A percentile compares a stretch with the other conserved stretches of the same genome.
Evolutionary conservation across 64 coral and sea anemone species (phyloP).

Genomic region (Montipora foliosa): DNA sequence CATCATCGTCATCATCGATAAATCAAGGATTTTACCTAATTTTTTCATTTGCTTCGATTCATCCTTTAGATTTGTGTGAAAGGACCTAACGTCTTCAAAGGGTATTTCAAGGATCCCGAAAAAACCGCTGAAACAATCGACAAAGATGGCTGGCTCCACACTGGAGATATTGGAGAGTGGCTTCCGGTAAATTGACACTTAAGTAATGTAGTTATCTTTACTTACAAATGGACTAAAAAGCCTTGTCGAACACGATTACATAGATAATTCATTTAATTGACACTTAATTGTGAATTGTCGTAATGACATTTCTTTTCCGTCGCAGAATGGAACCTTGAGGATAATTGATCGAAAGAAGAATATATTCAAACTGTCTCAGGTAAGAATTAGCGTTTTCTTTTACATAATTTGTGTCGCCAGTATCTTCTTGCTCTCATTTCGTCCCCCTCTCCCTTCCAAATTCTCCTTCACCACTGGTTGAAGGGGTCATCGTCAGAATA

Average conservation of each 20-base stretch:
- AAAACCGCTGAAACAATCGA: conserved; percentile 95
- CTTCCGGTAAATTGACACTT: conserved; percentile 52
- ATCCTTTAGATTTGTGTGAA: conserved; percentile 78
- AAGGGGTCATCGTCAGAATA: too few species aligned
- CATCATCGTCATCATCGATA: neutral
- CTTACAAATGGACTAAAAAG: too few species aligned
- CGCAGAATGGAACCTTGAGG: conserved; percentile 94
- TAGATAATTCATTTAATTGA: too few species aligned
- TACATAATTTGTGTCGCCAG: neutral
- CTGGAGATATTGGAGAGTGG: conserved; percentile 93
- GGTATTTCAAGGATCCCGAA: conserved; percentile 81
- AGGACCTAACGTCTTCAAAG: conserved; percentile 86
- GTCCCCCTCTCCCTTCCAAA: too few species aligned
- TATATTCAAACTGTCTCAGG: conserved; percentile 96
- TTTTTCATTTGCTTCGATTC: neutral
- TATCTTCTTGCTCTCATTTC: too few species aligned
- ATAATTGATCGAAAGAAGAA: conserved; percentile 95
- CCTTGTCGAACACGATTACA: too few species aligned
- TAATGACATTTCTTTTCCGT: neutral
- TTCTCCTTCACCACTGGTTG: too few species aligned
- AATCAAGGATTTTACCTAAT: neutral
- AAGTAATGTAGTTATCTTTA: too few species aligned
- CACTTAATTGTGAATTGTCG: too few species aligned
- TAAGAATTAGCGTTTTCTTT: neutral
- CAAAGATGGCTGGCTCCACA: conserved; percentile 97